Evolutionary conservation across 1,140 invertebrate species (phyloP).

Genomic region (Phymastichus coffea): DNA sequence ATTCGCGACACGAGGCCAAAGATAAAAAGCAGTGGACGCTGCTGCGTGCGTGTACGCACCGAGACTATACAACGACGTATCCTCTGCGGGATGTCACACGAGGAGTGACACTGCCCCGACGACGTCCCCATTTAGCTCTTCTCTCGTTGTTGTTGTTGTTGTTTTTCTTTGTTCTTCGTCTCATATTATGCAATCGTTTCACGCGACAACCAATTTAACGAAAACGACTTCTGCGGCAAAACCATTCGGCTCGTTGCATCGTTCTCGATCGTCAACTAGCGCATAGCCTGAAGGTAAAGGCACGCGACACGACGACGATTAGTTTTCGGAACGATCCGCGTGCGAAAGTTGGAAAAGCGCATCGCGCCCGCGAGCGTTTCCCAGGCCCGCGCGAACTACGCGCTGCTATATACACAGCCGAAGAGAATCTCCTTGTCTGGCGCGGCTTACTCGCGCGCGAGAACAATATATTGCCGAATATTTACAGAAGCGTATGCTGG

Average conservation of each 20-base stretch:
- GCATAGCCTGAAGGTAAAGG: too few species aligned
- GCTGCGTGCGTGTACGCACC: background rate
- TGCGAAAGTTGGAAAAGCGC: slow-evolving; percentile 13
- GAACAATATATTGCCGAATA: slow-evolving; percentile 24
- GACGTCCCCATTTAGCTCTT: background rate
- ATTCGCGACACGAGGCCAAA: background rate
- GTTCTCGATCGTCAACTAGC: too few species aligned
- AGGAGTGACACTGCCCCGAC: background rate
- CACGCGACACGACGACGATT: too few species aligned
- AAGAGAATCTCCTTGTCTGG: background rate
- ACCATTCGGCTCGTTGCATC: too few species aligned
- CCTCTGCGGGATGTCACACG: slow-evolving; percentile 32
- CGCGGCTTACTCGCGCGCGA: slow-evolving; percentile 1
- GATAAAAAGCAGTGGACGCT: slow-evolving; percentile 9
- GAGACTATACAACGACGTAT: background rate
- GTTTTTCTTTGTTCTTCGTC: too few species aligned
- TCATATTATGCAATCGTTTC: too few species aligned
- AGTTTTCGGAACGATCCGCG: too few species aligned
- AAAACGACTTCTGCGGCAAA: too few species aligned
- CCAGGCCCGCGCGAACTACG: background rate
- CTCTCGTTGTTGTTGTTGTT: background rate
- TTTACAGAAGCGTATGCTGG: slow-evolving; percentile 21
- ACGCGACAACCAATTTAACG: too few species aligned
- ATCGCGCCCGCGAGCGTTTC: background rate
- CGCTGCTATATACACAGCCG: background rate